Conservation (phyloP, 2,888 invertebrate species). For the Agrochola macilenta region DNA sequence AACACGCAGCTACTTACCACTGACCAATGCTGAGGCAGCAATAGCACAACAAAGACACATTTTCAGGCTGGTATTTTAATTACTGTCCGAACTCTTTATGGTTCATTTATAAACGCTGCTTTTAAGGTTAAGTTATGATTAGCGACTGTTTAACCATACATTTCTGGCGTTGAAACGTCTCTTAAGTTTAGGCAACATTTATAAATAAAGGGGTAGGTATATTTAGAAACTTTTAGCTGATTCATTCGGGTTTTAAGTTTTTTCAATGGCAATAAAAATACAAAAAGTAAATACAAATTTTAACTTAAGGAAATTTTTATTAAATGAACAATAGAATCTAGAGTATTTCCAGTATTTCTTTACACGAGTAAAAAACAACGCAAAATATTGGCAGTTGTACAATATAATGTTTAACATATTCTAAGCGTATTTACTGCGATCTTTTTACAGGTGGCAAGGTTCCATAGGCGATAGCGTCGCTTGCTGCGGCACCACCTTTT, state of each 20-base stretch:
- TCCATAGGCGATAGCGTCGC: constrained; percentile 93
- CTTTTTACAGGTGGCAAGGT: constrained; percentile 84
- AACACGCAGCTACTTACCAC: background rate
- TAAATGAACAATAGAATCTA: constrained; percentile 27
- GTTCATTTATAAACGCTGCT: background rate
- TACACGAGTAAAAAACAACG: constrained; percentile 27
- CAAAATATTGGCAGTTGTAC: constrained; percentile 49
- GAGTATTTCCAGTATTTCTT: constrained; percentile 46
- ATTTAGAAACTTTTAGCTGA: background rate
- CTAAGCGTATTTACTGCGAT: constrained; percentile 63
- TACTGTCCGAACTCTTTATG: no score
- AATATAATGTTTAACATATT: constrained; percentile 50
- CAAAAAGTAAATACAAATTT: constrained; percentile 17
- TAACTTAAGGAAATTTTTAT: constrained; percentile 36
- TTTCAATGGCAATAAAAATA: constrained; percentile 8
- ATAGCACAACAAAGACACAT: background rate
- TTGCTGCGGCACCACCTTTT: constrained; percentile 92
- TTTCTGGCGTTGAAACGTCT: background rate
- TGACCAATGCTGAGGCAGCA: background rate
- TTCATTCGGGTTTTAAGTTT: background rate
- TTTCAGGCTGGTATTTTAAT: background rate
- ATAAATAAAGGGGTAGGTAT: background rate
- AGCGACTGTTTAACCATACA: background rate
- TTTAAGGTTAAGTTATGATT: background rate
- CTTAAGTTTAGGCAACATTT: background rate